These are phyloP conservation scores for Cephalopachus bancanus DNA, from an alignment of 2,797 vertebrate genomes.

Conservation along the genomic window DNA sequence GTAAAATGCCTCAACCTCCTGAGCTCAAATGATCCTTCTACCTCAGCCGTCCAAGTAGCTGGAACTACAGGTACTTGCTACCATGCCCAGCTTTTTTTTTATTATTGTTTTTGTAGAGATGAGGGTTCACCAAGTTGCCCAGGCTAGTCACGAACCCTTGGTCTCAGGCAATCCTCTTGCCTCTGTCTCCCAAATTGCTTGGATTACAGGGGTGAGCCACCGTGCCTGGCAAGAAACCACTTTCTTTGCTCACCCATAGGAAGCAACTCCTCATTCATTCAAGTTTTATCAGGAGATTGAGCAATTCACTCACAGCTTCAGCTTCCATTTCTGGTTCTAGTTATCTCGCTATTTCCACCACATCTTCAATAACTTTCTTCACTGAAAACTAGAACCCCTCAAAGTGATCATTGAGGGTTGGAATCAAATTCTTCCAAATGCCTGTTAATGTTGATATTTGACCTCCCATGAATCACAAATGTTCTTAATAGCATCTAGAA, in stretches of 20 bases:
- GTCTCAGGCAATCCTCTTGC: too few species aligned
- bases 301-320: background rate
- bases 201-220: too few species aligned
- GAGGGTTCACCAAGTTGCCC: too few species aligned
- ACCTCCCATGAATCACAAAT: background rate
- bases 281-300: background rate
- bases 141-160: too few species aligned
- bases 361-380: background rate
- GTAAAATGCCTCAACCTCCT: background rate
- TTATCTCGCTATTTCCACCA: background rate
- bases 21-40: too few species aligned
- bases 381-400: background rate
- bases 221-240: too few species aligned
- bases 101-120: too few species aligned
- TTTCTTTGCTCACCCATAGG: too few species aligned
- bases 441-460: background rate
- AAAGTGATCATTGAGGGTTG: background rate
- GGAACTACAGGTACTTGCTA: too few species aligned
- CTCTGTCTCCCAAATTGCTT: too few species aligned
- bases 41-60: too few species aligned
- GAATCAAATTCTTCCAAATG: background rate
- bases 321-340: background rate
- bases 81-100: too few species aligned
- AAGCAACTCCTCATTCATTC: background rate
- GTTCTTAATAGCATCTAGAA: background rate